Evolutionary conservation across 2,797 vertebrate genomes (phyloP), one percentile per base, ranked within the genome.

Genomic region (Lacerta bilineata): DNA sequence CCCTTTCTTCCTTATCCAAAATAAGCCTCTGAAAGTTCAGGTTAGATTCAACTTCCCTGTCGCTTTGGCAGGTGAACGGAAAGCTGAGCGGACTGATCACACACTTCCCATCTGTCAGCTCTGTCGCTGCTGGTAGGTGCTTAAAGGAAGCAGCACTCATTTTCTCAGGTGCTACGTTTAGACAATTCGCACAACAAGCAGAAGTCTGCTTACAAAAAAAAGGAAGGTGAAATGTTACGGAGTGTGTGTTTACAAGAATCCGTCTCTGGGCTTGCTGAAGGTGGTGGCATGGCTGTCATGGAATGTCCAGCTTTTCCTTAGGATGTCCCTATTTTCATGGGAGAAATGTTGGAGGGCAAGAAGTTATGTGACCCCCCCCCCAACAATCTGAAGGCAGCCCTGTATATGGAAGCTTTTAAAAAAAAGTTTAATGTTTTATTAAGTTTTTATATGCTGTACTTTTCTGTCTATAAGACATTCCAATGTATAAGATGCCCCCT

Each of bases 111-210:
- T 93, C 93, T 94, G 90, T 84, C 94, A 94, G 85, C 86, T 89
- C 9, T 86, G 85, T 94, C 91, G 80, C 85, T 87, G 75, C 82
- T 93, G 93, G 92, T 87, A 87, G 90, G 86, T 90, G 79, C 89
- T 94, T 85, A 92, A 94, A 89, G 89, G 89, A 92, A 94, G 92
- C 86, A 80, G 90, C 87, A 87, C 89, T 91, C 90, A 89, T 88
- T 95, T 92, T 66, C 43, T 86, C 81, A 71, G 82, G 90, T 90
- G 36, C 61, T 91, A 88, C 85, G 33, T 92, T 89, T 80, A 90
- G 81, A 61, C 94, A 94, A 92, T 94, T 94, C 82, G 17, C 68
- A n/a, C 94, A 92, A 89, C 89, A 91, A 83, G 91, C 39, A 83
- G 89, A 83, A 66, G 83, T 87, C 82, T 86, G 91, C 27, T 84